Evolutionary conservation across 2,888 invertebrate species (phyloP).

Genomic region (Falcaria lacertinaria): DNA sequence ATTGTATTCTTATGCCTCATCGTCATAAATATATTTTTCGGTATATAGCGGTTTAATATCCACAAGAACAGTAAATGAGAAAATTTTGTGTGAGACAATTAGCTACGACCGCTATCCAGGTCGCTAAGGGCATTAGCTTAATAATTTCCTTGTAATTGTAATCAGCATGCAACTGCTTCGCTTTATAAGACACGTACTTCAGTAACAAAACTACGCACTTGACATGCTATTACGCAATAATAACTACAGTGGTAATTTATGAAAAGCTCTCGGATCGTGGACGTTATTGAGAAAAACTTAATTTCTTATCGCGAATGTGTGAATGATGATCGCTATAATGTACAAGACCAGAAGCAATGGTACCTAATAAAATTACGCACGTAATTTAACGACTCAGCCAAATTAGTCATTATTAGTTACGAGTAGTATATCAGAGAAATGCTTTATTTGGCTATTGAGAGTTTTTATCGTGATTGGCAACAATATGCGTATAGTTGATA

Average conservation of each 20-base stretch:
- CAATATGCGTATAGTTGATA: slow-evolving; percentile 45
- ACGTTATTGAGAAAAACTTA: slow-evolving; percentile 21
- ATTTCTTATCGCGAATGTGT: background rate
- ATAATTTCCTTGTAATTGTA: slow-evolving; percentile 48
- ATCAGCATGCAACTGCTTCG: slow-evolving; percentile 36
- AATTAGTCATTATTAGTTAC: background rate
- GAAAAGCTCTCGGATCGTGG: slow-evolving; percentile 24
- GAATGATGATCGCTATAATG: background rate
- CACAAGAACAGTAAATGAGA: too few relatives aligned
- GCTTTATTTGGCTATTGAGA: slow-evolving; percentile 6
- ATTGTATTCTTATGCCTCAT: too few relatives aligned
- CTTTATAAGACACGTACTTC: slow-evolving; percentile 37
- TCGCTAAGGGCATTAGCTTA: slow-evolving; percentile 41
- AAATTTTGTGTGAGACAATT: slow-evolving; percentile 47
- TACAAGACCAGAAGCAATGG: background rate
- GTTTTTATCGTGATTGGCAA: slow-evolving; percentile 26
- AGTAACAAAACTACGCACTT: slow-evolving; percentile 27
- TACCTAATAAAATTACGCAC: background rate
- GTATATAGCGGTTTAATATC: too few relatives aligned
- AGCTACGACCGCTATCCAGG: slow-evolving; percentile 35
- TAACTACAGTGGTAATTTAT: slow-evolving; percentile 20
- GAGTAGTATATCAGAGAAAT: background rate
- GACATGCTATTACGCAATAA: slow-evolving; percentile 38
- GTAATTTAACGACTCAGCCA: background rate
- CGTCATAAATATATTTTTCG: too few relatives aligned